Base-by-base conservation (phyloP, 2,113 vertebrate species). In the Tenrec ecaudatus region DNA sequence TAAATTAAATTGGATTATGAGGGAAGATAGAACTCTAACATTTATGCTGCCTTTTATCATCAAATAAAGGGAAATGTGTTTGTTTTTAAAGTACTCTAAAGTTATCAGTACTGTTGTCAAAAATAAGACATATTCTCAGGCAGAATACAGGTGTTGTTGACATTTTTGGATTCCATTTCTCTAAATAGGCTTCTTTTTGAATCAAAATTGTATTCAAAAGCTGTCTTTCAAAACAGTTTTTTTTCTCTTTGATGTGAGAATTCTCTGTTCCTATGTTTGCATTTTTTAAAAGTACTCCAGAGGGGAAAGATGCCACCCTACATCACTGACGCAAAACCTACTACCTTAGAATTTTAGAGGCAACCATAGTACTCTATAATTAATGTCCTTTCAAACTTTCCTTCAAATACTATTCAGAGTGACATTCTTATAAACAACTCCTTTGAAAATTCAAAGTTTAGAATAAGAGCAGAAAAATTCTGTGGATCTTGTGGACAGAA, bases 141-240 rank as follows among this genome's bases (percentile, higher is more conserved):
- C 94, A 96, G 92, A 96, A 97, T 97, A 97, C 93, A 97, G 97
- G 96, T 98, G 96, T 92, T 96, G 95, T 90, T 98, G 97, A 97
- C 96, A 96, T 97, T 98, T 98, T 97, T 97, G 95, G 96, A 97
- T 97, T 97, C 94, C 95, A 97, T 97, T 98, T 96, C 96, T 98
- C 96, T 97, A 98, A 98, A 98, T 97, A 97, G 86, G 84, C 86
- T 97, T 95, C 93, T 95, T 97, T 96, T 97, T 96, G 81, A 98
- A 97, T 97, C 89, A 97, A 97, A 96, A 97, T 95, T n/a, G 5
- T 75, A 97, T 97, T 98, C 95, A 96, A 97, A 98, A 88, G 62
- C 88, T 97, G 95, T 96, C 92, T 97, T 98, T 98, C 96, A 97
- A 97, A 97, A 95, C 90, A 91, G 75, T 91, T 97, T 81, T 97